Evolutionary conservation across 1,140 invertebrate species (phyloP).

Genomic region (Zophobas atratus): DNA sequence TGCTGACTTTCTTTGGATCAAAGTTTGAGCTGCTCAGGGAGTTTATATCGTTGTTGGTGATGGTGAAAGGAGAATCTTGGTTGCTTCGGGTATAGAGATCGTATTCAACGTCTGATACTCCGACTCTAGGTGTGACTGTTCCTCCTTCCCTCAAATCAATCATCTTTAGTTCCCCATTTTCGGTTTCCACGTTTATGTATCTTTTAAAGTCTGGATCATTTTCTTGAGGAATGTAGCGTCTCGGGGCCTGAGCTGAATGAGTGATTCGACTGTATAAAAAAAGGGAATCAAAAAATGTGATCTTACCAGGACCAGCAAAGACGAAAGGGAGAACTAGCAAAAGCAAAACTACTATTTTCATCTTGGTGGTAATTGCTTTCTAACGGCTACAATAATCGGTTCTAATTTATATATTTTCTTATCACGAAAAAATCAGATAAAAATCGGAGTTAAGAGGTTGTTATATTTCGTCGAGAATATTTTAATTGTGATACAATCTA

Average conservation of each 20-base stretch:
- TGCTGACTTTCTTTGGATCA: constrained; percentile 54
- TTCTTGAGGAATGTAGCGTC: constrained; percentile 34
- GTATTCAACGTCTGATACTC: constrained; percentile 53
- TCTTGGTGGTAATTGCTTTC: background rate
- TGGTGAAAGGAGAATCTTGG: constrained; percentile 25
- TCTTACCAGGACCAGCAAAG: constrained; percentile 35
- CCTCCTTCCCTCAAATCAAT: constrained; percentile 41
- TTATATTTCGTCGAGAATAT: too few relatives aligned
- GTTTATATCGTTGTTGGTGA: constrained; percentile 40
- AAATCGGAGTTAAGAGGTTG: background rate
- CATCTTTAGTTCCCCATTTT: constrained; percentile 51
- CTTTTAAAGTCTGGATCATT: constrained; percentile 22
- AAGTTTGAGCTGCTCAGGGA: constrained; percentile 49
- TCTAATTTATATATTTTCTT: constrained; percentile 40
- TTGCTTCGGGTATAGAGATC: constrained; percentile 58
- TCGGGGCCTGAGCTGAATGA: background rate
- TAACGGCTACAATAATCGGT: background rate
- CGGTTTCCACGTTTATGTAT: constrained; percentile 45
- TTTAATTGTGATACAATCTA: background rate
- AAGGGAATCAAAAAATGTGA: background rate
- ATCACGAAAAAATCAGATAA: constrained; percentile 36
- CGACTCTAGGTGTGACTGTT: constrained; percentile 29
- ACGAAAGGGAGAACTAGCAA: constrained; percentile 2
- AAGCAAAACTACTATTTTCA: constrained; percentile 16
- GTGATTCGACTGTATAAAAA: background rate